Percentiles rank a stretch among this genome's conserved stretches.
phyloP scores from a whole-genome alignment of 2,888 invertebrate species.

The Chymomyza fuscimana region DNA sequence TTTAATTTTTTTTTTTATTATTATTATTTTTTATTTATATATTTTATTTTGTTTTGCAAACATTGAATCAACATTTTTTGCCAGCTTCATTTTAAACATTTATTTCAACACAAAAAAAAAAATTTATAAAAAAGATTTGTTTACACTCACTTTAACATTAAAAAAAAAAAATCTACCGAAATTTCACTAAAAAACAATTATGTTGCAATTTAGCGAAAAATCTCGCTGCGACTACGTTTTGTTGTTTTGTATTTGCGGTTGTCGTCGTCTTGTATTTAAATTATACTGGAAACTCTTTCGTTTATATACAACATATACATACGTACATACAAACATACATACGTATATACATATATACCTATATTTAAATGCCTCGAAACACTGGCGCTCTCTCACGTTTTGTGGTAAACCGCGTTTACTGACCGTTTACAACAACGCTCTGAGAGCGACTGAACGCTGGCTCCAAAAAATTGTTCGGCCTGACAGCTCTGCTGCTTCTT shows the following conservation, averaged over 20 bases:
- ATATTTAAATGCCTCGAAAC: conserved; percentile 29
- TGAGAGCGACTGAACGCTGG: conserved; percentile 75
- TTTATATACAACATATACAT: background rate
- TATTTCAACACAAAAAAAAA: conserved; percentile 29
- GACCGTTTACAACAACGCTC: conserved; percentile 78
- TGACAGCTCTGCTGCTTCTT: background rate
- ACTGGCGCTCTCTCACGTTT: conserved; percentile 20
- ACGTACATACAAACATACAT: background rate
- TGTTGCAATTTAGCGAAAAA: background rate
- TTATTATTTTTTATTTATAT: conserved; percentile 1
- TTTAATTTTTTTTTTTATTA: conserved; percentile 11
- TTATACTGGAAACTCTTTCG: background rate
- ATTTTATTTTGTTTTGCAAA: conserved; percentile 1
- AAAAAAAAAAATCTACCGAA: conserved; percentile 15
- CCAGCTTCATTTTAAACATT: background rate
- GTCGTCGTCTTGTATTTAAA: conserved; percentile 1
- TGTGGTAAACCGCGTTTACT: conserved; percentile 33
- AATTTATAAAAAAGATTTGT: conserved; percentile 23
- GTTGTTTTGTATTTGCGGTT: conserved; percentile 14
- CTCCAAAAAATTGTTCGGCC: background rate
- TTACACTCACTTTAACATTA: conserved; percentile 37
- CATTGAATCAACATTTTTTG: background rate
- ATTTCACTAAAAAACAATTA: conserved; percentile 3
- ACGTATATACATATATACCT: background rate
- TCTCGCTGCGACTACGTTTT: conserved; percentile 27